These are phyloP conservation scores for Alligator mississippiensis DNA, from an alignment of 2,113 vertebrate species.

Conservation along the genomic window DNA sequence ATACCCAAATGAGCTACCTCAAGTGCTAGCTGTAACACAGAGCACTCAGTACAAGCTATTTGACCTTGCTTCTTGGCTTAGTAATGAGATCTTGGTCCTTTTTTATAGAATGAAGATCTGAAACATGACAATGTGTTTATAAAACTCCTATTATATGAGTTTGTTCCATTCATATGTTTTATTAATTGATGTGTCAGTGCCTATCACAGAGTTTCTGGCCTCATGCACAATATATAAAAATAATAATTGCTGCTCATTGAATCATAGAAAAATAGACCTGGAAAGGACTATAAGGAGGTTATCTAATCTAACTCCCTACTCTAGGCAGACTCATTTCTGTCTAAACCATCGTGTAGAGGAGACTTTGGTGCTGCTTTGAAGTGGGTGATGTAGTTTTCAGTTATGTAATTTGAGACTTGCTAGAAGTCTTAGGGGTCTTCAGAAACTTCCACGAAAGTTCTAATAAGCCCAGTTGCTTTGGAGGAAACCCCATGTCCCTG, in stretches of 20 bases:
- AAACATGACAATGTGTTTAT: background rate
- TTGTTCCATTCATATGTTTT: background rate
- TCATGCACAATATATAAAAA: background rate
- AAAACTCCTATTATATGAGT: background rate
- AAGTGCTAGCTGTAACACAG: no score
- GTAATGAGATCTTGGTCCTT: background rate
- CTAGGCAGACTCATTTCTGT: no score
- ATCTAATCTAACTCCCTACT: no score
- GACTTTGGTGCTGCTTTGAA: background rate
- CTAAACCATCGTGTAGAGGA: no score
- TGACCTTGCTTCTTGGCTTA: background rate
- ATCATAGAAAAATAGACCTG: background rate
- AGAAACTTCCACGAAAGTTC: background rate
- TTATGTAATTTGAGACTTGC: background rate
- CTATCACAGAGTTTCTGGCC: background rate
- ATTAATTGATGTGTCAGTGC: background rate
- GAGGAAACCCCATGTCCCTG: background rate
- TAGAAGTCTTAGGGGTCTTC: background rate
- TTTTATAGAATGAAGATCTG: background rate
- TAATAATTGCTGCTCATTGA: background rate
- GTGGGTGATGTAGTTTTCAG: background rate
- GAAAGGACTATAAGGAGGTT: no score
- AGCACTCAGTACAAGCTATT: no score
- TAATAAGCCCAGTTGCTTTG: background rate
- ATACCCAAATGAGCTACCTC: background rate